Base-by-base conservation (phyloP, 2,797 vertebrate genomes). In the Gallinago nigripennis region DNA sequence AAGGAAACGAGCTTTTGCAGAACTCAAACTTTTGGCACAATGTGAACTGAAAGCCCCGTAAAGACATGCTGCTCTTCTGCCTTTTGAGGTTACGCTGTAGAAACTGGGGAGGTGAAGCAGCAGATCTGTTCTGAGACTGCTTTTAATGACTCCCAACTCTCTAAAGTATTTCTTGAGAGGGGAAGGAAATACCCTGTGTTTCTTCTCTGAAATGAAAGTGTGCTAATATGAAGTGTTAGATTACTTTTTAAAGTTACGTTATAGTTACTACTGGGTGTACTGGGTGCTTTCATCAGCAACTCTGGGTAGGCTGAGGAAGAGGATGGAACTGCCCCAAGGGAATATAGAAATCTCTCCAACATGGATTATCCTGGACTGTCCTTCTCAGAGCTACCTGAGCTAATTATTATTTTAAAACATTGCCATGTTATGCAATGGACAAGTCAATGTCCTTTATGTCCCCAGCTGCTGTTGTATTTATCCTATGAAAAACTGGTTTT, bases 401-500 rank as follows among this genome's bases (percentile, higher is more conserved):
- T 75, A 37, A 3, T 73, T 14, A 43, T 25, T 73, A 33, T 19
- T 7, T 46, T 58, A 12, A 58, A 81, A 51, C 27, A 28, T 31
- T 13, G 31, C 20, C 11, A 3, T 27, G 46, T 39, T 66, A 50
- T 4, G 13, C 41, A 35, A 4, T 3, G 58, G 35, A 6, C 23
- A 1, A 45, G 54, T 43, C 72, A 8, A 3, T 39, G 76, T 88
- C 92, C 91, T 79, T 87, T 35, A 35, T 80, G 41, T 39, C 70
- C 92, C 65, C 70, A 91, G 92, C 82, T 96, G 88, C 90, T 79
- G 14, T 72, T 58, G 30, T 72, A 11, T 93, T 92, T 89, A 50
- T 83, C 79, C 69, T 39, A 50, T 48, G 68, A 63, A 83, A 50
- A 83, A 66, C 56, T 35, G n/a, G 2, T 57, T 94, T 94, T 79